Evolutionary conservation across 2,797 vertebrate genomes (phyloP), one percentile per base, ranked within the genome.

Genomic region (Gymnothorax javanicus): DNA sequence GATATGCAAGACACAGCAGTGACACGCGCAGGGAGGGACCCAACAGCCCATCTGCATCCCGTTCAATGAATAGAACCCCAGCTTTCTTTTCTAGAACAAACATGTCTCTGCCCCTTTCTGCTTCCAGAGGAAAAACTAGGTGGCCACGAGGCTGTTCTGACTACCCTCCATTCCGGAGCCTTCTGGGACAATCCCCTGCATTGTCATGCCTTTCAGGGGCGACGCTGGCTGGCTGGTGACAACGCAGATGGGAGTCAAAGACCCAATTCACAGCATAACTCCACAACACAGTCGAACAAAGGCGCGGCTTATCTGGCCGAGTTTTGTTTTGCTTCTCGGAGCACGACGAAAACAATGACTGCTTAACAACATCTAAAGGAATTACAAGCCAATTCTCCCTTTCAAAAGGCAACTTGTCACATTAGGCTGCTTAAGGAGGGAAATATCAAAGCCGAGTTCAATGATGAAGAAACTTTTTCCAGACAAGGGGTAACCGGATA

Each of bases 261-360:
- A 84, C 82, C 20, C 83, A 33, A 69, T 77, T 82, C 43, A 60
- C 20, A 25, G 56, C 67, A 4, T 11, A 57, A 75, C 57, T 77
- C 12, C 86, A 87, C 54, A 52, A 15, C 1, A 62, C 27, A 27
- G 69, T 20, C 23, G 20, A 82, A 84, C 86, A 84, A 75, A 59
- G 82, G 33, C 3, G 1, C 3, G 12, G 56, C 33, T 77, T 57
- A 75, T 60, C 82, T 20, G 9, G 15, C 43, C 20, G 20, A 52
- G 64, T 50, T 15, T 64, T 62, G 54, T 84, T 87, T 73, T 60
- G 86, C 67, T 84, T 84, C 81, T 13, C 52, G 54, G 7, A 81
- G 64, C 79, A 71, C 52, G 86, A 52, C 62, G 20, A 23, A 71
- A 62, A 71, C n/a, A 84, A 75, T 57, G 59, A 59, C 43, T 23